phyloP scores from a whole-genome alignment of 2,888 invertebrate genomes.

The Litoditis marina region DNA sequence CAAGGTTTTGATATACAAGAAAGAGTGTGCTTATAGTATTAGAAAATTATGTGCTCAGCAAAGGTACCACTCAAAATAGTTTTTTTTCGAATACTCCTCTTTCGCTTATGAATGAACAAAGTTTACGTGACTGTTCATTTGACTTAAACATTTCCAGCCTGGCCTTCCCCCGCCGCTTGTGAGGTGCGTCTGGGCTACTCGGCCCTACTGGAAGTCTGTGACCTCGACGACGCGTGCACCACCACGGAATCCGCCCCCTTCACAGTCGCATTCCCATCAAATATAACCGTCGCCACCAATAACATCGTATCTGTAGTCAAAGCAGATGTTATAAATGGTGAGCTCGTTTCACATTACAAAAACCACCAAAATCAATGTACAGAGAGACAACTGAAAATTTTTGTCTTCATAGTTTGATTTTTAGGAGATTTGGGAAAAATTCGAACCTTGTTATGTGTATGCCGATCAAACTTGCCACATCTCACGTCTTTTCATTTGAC shows the following conservation, averaged over 20 bases:
- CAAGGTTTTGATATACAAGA: no score
- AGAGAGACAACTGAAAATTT: no score
- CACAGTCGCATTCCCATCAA: conserved; percentile 16
- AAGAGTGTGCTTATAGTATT: no score
- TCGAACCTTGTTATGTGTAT: no score
- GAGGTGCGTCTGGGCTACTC: conserved; percentile 27
- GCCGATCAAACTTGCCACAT: background rate
- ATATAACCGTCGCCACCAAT: conserved; percentile 20
- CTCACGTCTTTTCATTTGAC: background rate
- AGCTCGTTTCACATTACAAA: no score
- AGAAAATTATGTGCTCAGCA: no score
- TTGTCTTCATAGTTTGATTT: background rate
- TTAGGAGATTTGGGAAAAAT: background rate
- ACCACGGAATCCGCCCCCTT: conserved; percentile 24
- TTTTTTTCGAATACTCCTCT: conserved; percentile 18
- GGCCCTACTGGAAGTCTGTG: conserved; percentile 40
- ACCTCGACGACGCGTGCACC: conserved; percentile 31
- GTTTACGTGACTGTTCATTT: no score
- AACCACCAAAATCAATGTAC: no score
- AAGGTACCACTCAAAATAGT: no score
- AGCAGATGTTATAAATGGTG: conserved; percentile 27
- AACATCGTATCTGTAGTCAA: conserved; percentile 24
- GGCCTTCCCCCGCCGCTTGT: conserved; percentile 30
- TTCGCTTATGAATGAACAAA: conserved; percentile 14
- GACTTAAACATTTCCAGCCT: conserved; percentile 26